Percentiles rank a stretch among this genome's conserved stretches.
Evolutionary conservation across 2,797 vertebrate species (phyloP).

Genomic region (Leuciscus waleckii): DNA sequence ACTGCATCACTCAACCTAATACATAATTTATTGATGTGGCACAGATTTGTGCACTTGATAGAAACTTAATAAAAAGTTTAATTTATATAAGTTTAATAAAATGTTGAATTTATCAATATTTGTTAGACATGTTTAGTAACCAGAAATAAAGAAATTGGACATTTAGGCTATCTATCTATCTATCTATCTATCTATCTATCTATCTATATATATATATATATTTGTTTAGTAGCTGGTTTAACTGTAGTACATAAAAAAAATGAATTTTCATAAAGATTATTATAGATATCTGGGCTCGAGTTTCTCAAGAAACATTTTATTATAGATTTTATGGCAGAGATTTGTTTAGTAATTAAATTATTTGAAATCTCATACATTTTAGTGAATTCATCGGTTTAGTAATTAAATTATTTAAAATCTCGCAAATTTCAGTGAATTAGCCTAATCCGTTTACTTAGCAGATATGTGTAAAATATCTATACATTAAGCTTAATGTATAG

Average conservation of each 20-base stretch:
- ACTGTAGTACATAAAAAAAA: too few species aligned
- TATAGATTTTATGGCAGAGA: background rate
- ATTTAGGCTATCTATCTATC: background rate
- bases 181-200: too few species aligned
- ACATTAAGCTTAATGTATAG: too few species aligned
- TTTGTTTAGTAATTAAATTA: background rate
- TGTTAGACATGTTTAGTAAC: background rate
- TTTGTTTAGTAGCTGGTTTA: too few species aligned
- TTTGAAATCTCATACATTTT: too few species aligned
- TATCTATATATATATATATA: too few species aligned
- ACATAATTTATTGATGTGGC: background rate
- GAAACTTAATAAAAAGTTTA: background rate
- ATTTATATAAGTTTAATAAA: background rate
- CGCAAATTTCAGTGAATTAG: too few species aligned
- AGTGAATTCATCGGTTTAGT: background rate
- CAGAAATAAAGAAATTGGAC: background rate
- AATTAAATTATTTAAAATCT: too few species aligned
- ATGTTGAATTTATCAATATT: background rate
- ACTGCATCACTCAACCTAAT: too few species aligned
- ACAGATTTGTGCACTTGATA: background rate
- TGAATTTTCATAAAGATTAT: rapidly evolving
- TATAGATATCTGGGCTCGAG: background rate
- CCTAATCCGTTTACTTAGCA: too few species aligned
- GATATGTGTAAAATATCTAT: too few species aligned
- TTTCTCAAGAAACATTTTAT: too few species aligned